A percentile compares a stretch with the other conserved stretches of the same genome.
Conservation (phyloP, 1,140 invertebrate genomes). For the Adoxophyes honmai region DNA sequence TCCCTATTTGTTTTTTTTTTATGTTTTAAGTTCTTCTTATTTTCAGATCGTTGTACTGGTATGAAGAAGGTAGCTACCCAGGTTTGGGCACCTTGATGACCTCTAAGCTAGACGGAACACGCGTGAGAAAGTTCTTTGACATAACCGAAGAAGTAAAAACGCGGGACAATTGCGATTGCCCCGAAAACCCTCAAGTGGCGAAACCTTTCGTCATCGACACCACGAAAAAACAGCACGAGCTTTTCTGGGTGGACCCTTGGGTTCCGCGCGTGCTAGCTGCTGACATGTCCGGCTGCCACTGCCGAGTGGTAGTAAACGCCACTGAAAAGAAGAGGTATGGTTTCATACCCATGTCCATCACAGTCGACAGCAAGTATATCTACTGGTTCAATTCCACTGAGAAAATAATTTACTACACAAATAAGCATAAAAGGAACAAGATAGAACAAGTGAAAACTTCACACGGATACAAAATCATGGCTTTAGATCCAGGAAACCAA, state of each 20-base stretch:
- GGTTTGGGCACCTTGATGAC: constrained; percentile 81
- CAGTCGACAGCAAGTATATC: constrained; percentile 81
- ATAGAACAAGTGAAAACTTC: constrained; percentile 58
- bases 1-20: no score
- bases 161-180: constrained; percentile 77
- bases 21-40: background rate
- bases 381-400: constrained; percentile 83
- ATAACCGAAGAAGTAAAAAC: constrained; percentile 41
- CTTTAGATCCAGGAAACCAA: constrained; percentile 85
- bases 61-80: constrained; percentile 78
- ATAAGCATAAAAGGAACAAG: constrained; percentile 71
- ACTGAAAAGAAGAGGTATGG: constrained; percentile 67
- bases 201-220: constrained; percentile 83
- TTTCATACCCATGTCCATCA: constrained; percentile 79
- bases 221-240: constrained; percentile 75
- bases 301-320: constrained; percentile 78
- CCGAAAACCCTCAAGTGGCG: constrained; percentile 78
- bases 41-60: constrained; percentile 85
- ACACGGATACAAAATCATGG: constrained; percentile 79
- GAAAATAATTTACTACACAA: constrained; percentile 81
- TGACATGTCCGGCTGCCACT: constrained; percentile 83
- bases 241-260: constrained; percentile 82
- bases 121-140: constrained; percentile 80
- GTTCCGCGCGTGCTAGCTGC: constrained; percentile 80
- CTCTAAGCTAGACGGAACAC: constrained; percentile 77